These are phyloP conservation scores for Ctena decussata DNA, from an alignment of 2,888 invertebrate species.

Conservation along the genomic window DNA sequence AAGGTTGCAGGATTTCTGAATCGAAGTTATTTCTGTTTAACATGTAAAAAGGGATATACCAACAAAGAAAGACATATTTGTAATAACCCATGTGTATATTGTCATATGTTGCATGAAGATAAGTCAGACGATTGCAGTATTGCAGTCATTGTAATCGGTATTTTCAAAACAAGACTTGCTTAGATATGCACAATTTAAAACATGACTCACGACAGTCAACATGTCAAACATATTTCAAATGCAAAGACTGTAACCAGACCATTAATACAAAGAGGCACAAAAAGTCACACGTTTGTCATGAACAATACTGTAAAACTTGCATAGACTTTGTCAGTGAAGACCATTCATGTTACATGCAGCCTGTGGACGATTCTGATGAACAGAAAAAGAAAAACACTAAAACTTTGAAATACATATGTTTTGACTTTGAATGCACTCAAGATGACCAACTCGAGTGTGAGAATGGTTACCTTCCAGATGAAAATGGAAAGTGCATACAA, in stretches of 20 bases:
- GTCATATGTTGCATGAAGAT: too few relatives aligned
- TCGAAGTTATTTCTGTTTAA: slow-evolving; percentile 30
- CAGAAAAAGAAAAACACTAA: too few relatives aligned
- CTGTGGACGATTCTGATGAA: background rate
- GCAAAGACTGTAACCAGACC: background rate
- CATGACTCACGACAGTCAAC: background rate
- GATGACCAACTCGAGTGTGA: background rate
- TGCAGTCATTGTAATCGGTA: slow-evolving; percentile 1
- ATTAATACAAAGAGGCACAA: background rate
- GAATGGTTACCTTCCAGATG: background rate
- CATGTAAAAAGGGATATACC: slow-evolving; percentile 50
- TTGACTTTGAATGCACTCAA: background rate
- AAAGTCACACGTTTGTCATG: background rate
- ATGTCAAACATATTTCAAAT: background rate
- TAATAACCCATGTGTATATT: too few relatives aligned
- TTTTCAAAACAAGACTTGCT: background rate
- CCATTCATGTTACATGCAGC: slow-evolving; percentile 11
- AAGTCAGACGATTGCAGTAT: too few relatives aligned
- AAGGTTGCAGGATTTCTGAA: slow-evolving; percentile 45
- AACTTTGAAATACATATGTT: background rate
- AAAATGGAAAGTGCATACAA: background rate
- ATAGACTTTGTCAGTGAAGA: background rate
- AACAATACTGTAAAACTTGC: background rate
- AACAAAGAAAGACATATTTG: slow-evolving; percentile 47
- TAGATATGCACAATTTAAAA: background rate